These are phyloP conservation scores for Drosophila seclusa DNA, from an alignment of 2,888 invertebrate species.

Conservation along the genomic window DNA sequence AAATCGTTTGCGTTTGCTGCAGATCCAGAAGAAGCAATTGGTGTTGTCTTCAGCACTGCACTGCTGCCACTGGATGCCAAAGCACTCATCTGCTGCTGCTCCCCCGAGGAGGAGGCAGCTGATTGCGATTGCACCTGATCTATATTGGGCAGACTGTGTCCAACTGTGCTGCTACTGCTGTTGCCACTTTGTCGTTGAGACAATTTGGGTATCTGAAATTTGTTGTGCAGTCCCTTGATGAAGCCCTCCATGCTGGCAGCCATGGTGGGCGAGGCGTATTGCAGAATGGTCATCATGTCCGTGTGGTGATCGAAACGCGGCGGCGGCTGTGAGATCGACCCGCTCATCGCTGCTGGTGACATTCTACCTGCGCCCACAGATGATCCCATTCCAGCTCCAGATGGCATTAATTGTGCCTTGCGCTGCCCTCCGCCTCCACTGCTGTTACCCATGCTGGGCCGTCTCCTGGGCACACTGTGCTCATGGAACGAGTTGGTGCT, in stretches of 20 bases:
- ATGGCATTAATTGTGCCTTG: slow-evolving; percentile 27
- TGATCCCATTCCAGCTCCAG: slow-evolving; percentile 18
- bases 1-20: slow-evolving; percentile 30
- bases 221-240: slow-evolving; percentile 91
- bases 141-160: slow-evolving; percentile 25
- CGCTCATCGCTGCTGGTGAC: slow-evolving; percentile 61
- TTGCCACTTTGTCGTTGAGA: slow-evolving; percentile 85
- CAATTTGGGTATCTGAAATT: slow-evolving; percentile 94
- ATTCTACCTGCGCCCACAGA: slow-evolving; percentile 40
- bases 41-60: slow-evolving; percentile 17
- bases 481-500: slow-evolving; percentile 83
- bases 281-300: slow-evolving; percentile 86
- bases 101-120: slow-evolving; percentile 31
- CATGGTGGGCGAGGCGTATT: slow-evolving; percentile 86
- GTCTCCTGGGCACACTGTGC: slow-evolving; percentile 60
- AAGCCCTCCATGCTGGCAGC: slow-evolving; percentile 89
- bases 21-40: slow-evolving; percentile 2
- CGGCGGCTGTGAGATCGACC: slow-evolving; percentile 78
- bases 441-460: slow-evolving; percentile 64
- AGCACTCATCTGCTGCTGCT: slow-evolving; percentile 14
- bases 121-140: slow-evolving; percentile 27
- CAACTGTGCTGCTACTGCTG: slow-evolving; percentile 24
- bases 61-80: slow-evolving; percentile 23
- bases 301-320: slow-evolving; percentile 81
- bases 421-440: slow-evolving; percentile 47